phyloP scores from a whole-genome alignment of 2,888 invertebrate genomes.

The Lycocerus yunnanus region DNA sequence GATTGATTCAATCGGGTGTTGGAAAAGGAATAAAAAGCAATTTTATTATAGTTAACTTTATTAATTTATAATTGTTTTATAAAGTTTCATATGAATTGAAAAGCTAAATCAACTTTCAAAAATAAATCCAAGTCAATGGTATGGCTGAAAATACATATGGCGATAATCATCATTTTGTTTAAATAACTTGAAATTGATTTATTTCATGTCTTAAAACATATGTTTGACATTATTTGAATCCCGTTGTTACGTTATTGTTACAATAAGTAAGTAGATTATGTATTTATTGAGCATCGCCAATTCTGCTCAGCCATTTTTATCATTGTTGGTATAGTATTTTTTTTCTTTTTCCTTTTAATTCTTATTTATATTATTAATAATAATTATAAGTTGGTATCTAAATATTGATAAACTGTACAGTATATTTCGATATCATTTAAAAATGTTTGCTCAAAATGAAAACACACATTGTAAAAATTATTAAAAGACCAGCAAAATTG shows the following conservation, averaged over 20 bases:
- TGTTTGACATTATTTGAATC: constrained; percentile 36
- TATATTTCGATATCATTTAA: constrained; percentile 24
- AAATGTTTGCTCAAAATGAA: constrained; percentile 20
- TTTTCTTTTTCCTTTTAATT: not conserved
- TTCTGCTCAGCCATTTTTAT: constrained; percentile 45
- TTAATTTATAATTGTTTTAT: constrained; percentile 59
- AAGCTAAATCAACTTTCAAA: constrained; percentile 45
- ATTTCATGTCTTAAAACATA: constrained; percentile 49
- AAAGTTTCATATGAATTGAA: constrained; percentile 57
- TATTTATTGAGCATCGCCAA: constrained; percentile 48
- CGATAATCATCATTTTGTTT: constrained; percentile 31
- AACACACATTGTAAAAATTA: constrained; percentile 31
- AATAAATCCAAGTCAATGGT: constrained; percentile 52
- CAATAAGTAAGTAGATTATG: constrained; percentile 47
- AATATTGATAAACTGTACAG: constrained; percentile 24
- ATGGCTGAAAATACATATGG: constrained; percentile 22
- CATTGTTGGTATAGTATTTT: constrained; percentile 30
- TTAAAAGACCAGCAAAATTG: constrained; percentile 53
- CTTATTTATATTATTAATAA: constrained; percentile 4
- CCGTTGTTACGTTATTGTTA: constrained; percentile 29
- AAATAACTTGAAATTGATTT: constrained; percentile 48
- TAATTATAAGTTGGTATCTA: constrained; percentile 18
- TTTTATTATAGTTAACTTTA: constrained; percentile 58
- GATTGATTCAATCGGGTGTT: too few species aligned
- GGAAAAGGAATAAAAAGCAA: not conserved